Percentiles rank a stretch among this genome's conserved stretches.
Evolutionary conservation across 1,140 invertebrate genomes (phyloP).

Genomic region (Pseudomyrmex flavicornis): DNA sequence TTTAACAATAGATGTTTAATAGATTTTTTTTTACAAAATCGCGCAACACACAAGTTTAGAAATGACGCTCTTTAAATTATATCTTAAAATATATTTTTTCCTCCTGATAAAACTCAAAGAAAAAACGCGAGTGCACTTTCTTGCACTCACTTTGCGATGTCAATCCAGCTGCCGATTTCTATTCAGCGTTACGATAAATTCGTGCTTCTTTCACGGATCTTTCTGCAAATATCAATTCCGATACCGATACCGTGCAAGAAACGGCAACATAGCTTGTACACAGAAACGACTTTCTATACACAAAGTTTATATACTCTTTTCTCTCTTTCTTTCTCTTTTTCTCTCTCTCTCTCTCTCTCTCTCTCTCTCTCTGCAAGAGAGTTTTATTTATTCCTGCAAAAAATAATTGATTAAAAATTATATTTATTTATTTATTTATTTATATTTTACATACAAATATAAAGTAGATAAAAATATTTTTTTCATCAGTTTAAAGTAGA

Average conservation of each 20-base stretch:
- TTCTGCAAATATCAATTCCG: slow-evolving; percentile 56
- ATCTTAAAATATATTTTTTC: neutral
- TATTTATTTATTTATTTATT: no score
- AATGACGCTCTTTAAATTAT: neutral
- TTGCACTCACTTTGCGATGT: slow-evolving; percentile 29
- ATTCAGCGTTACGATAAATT: slow-evolving; percentile 37
- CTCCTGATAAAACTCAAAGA: neutral
- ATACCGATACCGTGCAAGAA: slow-evolving; percentile 11
- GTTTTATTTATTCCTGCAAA: neutral
- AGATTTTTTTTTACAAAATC: neutral
- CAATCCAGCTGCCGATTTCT: slow-evolving; percentile 57
- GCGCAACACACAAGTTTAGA: neutral
- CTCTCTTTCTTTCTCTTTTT: no score
- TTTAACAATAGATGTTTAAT: neutral
- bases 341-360: no score
- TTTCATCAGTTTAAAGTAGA: no score
- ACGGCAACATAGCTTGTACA: neutral
- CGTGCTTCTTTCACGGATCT: slow-evolving; percentile 47
- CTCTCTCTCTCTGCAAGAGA: neutral
- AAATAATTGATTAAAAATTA: neutral
- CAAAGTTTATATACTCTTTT: slow-evolving; percentile 2
- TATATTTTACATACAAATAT: no score
- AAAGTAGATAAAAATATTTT: no score
- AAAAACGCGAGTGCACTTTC: slow-evolving; percentile 34
- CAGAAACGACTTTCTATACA: neutral